Evolutionary conservation across 2,113 vertebrate genomes (phyloP), one percentile per base, ranked within the genome.

Genomic region (Loxodonta africana): DNA sequence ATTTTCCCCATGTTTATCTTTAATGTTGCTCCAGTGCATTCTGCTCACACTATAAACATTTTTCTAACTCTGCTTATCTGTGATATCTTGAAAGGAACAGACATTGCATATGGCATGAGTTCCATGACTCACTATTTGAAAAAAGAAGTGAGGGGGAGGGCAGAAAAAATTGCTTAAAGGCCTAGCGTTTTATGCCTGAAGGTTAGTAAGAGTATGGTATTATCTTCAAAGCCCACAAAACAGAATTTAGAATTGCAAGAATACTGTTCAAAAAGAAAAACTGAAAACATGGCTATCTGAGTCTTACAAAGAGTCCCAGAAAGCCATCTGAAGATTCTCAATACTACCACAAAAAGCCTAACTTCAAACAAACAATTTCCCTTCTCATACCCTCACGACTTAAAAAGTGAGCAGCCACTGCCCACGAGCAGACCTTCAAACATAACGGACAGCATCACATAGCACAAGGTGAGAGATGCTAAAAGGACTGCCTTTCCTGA

Each of bases 251-350:
- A 73, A 80, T 18, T 96, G 17, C 15, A 80, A 95, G 83, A 81
- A 71, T 69, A 44, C 28, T 71, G 23, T 46, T 84, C 25, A 84
- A 74, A 89, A 95, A 65, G 23, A 92, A 93, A 85, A 81, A 73
- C 25, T 69, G 26, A 78, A 46, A 30, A 2, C 41, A 41, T n/a
- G 2, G 46, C 23, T 77, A 63, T 57, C 57, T 86, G 17, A 83
- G 21, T 62, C 65, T 65, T 80, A 82, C 23, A 87, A 48, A 93
- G 76, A 87, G 14, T 62, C 63, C 21, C 44, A 46, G 87, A 77
- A 78, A 83, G 46, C 77, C 2, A 44, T 33, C 62, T 63, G 25
- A 91, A 90, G 48, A 83, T 33, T 86, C n/a, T 37, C n/a, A 85
- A 25, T 20, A 74, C 37, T 46, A 74, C 71, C 23, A 96, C 37